phyloP scores from a whole-genome alignment of 2,113 vertebrate genomes.

The Larimichthys polyactis region DNA sequence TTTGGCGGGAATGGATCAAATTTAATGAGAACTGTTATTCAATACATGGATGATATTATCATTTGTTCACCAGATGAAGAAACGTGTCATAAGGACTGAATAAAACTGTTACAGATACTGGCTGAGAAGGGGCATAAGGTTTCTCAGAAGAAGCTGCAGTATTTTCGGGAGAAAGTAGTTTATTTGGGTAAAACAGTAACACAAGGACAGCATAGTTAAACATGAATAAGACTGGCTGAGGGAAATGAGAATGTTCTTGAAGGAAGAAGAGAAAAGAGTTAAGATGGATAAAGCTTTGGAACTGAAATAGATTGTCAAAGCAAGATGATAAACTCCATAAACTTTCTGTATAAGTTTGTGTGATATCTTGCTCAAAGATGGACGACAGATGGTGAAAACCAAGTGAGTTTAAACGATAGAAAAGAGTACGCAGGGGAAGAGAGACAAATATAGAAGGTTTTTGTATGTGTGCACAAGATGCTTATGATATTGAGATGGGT shows the following conservation, averaged over 20 bases:
- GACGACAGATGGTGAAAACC: slow-evolving; percentile 51
- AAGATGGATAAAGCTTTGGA: slow-evolving; percentile 45
- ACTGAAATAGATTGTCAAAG: slow-evolving; percentile 41
- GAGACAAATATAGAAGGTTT: slow-evolving; percentile 42
- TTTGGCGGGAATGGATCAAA: too few relatives aligned
- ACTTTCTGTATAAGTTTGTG: slow-evolving; percentile 24
- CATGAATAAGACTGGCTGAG: slow-evolving; percentile 11
- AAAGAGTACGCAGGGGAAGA: slow-evolving; percentile 71
- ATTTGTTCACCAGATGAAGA: too few relatives aligned
- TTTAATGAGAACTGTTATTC: too few relatives aligned
- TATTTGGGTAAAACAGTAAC: too few relatives aligned
- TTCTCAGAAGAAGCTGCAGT: too few relatives aligned
- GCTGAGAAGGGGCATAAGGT: too few relatives aligned
- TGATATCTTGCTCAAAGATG: slow-evolving; percentile 50
- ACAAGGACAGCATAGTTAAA: slow-evolving; percentile 4
- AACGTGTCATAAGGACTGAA: too few relatives aligned
- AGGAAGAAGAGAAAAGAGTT: slow-evolving; percentile 55
- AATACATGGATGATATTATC: too few relatives aligned
- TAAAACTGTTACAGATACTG: too few relatives aligned
- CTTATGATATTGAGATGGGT: slow-evolving; percentile 18
- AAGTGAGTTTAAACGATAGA: slow-evolving; percentile 34
- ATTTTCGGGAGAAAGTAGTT: too few relatives aligned
- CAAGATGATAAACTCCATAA: slow-evolving; percentile 9
- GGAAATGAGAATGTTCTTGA: slow-evolving; percentile 66
- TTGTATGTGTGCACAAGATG: slow-evolving; percentile 50